Evolutionary conservation across 2,888 invertebrate genomes (phyloP).

Genomic region (Lasioglossum malachurum): DNA sequence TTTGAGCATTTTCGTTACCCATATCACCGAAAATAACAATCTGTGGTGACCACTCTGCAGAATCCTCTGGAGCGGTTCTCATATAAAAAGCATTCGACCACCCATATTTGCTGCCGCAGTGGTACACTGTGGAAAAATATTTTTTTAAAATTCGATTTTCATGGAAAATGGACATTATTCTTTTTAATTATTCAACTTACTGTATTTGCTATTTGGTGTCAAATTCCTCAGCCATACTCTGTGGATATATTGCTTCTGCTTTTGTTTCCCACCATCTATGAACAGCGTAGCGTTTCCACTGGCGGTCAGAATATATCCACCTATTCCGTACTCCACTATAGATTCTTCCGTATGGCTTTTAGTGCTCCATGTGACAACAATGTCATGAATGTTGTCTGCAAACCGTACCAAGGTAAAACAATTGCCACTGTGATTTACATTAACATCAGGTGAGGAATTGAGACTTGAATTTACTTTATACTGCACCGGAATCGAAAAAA

Average conservation of each 20-base stretch:
- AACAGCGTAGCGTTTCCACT: constrained; percentile 88
- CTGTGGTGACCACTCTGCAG: constrained; percentile 91
- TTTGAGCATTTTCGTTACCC: constrained; percentile 96
- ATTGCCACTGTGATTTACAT: not conserved
- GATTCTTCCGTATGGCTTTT: constrained; percentile 89
- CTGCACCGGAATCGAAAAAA: too few relatives aligned
- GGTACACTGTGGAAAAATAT: constrained; percentile 87
- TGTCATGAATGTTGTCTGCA: constrained; percentile 88
- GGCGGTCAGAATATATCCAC: constrained; percentile 86
- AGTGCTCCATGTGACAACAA: constrained; percentile 94
- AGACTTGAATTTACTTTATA: not conserved
- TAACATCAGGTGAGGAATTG: not conserved
- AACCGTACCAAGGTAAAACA: not conserved
- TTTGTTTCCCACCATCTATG: constrained; percentile 90
- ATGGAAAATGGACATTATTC: not conserved
- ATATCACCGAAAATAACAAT: constrained; percentile 97
- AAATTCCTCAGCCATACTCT: constrained; percentile 89
- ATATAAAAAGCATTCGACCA: constrained; percentile 94
- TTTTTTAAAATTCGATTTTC: not conserved
- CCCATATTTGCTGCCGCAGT: constrained; percentile 91
- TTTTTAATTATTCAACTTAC: constrained; percentile 83
- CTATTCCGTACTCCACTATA: constrained; percentile 91
- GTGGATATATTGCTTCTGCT: constrained; percentile 91
- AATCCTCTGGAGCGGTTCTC: constrained; percentile 88
- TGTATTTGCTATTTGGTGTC: constrained; percentile 88